Evolutionary conservation across 2,113 vertebrate species (phyloP), one percentile per base, ranked within the genome.

Genomic region (Thinocorus orbignyianus): DNA sequence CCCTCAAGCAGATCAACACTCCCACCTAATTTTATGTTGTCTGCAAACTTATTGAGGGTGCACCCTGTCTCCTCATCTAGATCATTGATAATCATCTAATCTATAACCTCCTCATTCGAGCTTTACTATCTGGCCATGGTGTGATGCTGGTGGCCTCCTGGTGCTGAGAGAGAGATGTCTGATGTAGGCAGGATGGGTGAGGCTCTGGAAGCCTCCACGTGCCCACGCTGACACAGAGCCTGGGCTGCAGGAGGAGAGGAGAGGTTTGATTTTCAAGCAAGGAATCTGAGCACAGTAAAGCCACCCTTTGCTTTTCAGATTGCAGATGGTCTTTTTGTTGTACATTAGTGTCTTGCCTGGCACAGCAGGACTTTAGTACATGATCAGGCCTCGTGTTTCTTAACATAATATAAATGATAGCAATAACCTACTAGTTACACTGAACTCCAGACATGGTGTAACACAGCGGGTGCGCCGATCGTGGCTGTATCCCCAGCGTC

Each of bases 181-280:
- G 6, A 16, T 52, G 41, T 10, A 4, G 70, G 74, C 35, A 81
- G 58, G 24, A 57, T 46, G 33, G 2, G 30, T 18, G 0, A 0
- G 25, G 12, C 12, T 33, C 51, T 24, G 46, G n/a, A 78, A 52
- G 52, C 12, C 0, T 7, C 51, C 13, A n/a, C 49, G 48, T 41
- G 57, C 60, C 81, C 11, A 1, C 28, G 4, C n/a, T 1, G 0
- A 9, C 23, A 12, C 48, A 10, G 37, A 4, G 10, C 13, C 7
- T 2, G 30, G 10, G 28, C 48, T 76, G 17, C 73, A 11, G 2
- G 31, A 44, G 69, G 39, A 42, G 44, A 20, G 49, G 2, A 35
- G 30, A 19, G 10, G 52, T 18, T 87, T 24, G 5, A 62, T 20
- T 64, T 46, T 4, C 9, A 41, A 39, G 24, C 39, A 42, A 52